These are phyloP conservation scores for Ailurus styani DNA, from an alignment of 2,113 vertebrate genomes.

Conservation along the genomic window DNA sequence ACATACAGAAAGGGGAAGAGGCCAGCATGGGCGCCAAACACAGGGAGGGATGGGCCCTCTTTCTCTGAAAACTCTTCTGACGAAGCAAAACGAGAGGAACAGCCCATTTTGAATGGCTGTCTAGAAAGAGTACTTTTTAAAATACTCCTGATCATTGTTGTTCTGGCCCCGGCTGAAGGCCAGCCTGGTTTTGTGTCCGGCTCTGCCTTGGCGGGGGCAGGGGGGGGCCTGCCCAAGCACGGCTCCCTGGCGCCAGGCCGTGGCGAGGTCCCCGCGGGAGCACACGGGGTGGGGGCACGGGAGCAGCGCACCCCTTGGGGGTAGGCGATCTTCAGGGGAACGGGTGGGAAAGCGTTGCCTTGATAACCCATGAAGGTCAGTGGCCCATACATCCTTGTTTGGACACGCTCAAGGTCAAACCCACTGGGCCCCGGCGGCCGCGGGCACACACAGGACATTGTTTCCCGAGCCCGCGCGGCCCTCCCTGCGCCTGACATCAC, in stretches of 20 bases:
- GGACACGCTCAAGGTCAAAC: neutral
- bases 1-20: neutral
- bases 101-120: too few species aligned
- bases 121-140: neutral
- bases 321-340: neutral
- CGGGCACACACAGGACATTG: neutral
- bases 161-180: neutral
- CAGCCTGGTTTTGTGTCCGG: too few species aligned
- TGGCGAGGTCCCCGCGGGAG: neutral
- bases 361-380: neutral
- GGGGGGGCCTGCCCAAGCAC: neutral
- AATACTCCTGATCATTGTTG: accelerated
- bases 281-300: accelerated
- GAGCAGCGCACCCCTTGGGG: neutral
- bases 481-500: neutral
- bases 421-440: accelerated
- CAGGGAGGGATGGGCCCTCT: neutral
- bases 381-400: accelerated
- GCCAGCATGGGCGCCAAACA: neutral
- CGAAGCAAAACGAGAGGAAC: neutral
- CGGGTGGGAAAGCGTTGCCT: neutral
- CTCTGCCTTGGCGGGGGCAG: accelerated
- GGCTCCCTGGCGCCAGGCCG: neutral
- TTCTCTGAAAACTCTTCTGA: neutral
- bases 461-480: neutral